Evolutionary conservation across 2,888 invertebrate species (phyloP).

Genomic region (Chrysodeixis includens): DNA sequence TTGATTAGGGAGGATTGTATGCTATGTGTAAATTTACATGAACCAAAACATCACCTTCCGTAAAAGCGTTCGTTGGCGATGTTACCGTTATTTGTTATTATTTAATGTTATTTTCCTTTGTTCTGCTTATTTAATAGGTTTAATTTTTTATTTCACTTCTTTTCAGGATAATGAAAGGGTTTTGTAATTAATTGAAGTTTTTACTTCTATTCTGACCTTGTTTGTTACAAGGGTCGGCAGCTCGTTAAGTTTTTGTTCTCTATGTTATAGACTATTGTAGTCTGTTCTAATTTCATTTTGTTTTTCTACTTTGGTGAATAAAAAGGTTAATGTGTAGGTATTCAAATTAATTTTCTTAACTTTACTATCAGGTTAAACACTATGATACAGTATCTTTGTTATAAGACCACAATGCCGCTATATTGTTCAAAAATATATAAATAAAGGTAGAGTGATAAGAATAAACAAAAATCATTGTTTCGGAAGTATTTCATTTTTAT

Average conservation of each 20-base stretch:
- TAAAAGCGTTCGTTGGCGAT: too few relatives aligned
- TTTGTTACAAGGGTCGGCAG: constrained; percentile 12
- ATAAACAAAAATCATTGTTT: too few relatives aligned
- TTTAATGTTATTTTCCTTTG: neutral
- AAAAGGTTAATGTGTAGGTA: too few relatives aligned
- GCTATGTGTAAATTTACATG: neutral
- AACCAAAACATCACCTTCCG: too few relatives aligned
- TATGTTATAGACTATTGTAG: neutral
- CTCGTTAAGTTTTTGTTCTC: constrained; percentile 16
- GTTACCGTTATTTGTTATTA: too few relatives aligned
- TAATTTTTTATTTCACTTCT: neutral
- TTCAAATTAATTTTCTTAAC: too few relatives aligned
- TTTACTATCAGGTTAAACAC: too few relatives aligned
- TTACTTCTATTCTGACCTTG: constrained; percentile 4
- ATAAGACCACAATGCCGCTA: too few relatives aligned
- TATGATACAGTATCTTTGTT: too few relatives aligned
- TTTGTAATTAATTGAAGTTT: constrained; percentile 14
- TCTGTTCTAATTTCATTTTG: neutral
- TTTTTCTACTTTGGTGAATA: neutral
- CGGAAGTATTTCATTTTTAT: too few relatives aligned
- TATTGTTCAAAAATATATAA: too few relatives aligned
- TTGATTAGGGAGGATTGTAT: neutral
- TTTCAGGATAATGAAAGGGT: neutral
- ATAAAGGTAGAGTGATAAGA: too few relatives aligned
- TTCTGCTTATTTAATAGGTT: neutral